A percentile compares a stretch with the other conserved stretches of the same genome.
Evolutionary conservation across 2,113 vertebrate genomes (phyloP).

Genomic region (Athene cunicularia): DNA sequence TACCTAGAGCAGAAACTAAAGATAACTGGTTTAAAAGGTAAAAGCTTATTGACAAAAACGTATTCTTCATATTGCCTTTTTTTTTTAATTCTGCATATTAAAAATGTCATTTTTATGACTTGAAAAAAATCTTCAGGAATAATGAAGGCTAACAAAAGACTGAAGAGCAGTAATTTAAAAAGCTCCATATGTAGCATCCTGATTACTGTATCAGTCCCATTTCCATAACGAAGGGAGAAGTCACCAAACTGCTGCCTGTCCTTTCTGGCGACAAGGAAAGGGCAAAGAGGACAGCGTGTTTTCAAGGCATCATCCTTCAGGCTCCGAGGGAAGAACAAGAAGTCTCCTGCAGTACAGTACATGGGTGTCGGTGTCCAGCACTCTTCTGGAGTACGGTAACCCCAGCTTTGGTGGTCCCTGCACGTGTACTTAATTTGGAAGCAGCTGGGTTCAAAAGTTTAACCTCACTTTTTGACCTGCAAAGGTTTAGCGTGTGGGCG

Average conservation of each 20-base stretch:
- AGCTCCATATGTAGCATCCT: slow-evolving; percentile 73
- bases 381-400: slow-evolving; percentile 39
- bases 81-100: slow-evolving; percentile 78
- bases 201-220: slow-evolving; percentile 74
- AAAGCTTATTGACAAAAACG: slow-evolving; percentile 80
- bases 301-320: slow-evolving; percentile 13
- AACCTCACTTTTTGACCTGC: slow-evolving; percentile 62
- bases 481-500: slow-evolving; percentile 31
- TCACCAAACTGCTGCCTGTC: slow-evolving; percentile 52
- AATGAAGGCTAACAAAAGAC: slow-evolving; percentile 80
- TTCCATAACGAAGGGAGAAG: slow-evolving; percentile 58
- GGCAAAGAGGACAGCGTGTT: background rate
- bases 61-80: slow-evolving; percentile 74
- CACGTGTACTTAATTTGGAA: slow-evolving; percentile 60
- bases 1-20: slow-evolving; percentile 80
- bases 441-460: slow-evolving; percentile 61
- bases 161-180: slow-evolving; percentile 73
- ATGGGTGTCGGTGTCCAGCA: slow-evolving; percentile 30
- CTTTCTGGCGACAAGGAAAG: slow-evolving; percentile 42
- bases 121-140: slow-evolving; percentile 71
- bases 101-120: slow-evolving; percentile 82
- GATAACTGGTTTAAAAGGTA: slow-evolving; percentile 81
- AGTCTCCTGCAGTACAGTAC: background rate
- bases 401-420: slow-evolving; percentile 51
- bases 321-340: background rate